Base-by-base conservation (phyloP, 2,113 vertebrate species). In the Excalfactoria chinensis region DNA sequence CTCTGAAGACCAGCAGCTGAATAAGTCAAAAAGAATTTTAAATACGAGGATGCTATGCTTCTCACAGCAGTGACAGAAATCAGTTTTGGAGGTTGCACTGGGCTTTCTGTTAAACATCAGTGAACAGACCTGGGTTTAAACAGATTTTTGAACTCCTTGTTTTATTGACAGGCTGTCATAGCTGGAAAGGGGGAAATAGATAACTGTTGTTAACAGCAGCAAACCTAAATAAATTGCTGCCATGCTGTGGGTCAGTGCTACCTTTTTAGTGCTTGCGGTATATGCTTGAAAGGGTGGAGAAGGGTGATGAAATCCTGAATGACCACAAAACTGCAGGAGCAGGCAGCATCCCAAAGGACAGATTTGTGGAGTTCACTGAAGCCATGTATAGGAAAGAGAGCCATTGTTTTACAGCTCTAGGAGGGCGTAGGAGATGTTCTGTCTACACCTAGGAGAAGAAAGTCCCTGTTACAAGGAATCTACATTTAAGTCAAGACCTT, bases 151-250 rank as follows among this genome's bases (percentile, higher is more conserved):
- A 89, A 64, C 34, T 66, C 18, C 66, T 94, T 72, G 15, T 6
- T 41, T 92, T 88, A 73, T 92, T 95, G 92, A 70, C 59, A 73
- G 81, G 34, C 84, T 95, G 84, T 89, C 72, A 69, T 64, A 89
- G 71, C 22, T 13, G 53, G 70, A 86, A 89, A 75, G 37, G 60
- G 53, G 41, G 67, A 77, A 90, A 79, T 4, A 86, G 69, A 95
- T 88, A 80, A 37, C 77, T 1, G 3, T 89, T 89, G 41, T 76
- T 86, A 93, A 86, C 59, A 88, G 60, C 77, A 92, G 83, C 83
- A 96, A 82, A 73, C 46, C 23, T 69, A 81, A 94, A 92, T 90
- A 86, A 94, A 89, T 89, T 79, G 66, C 90, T 93, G 88, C 75
- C 11, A 7, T 82, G 66, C 75, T 46, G 16, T 59, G 35, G 76